These are phyloP conservation scores for Celastrina argiolus DNA, from an alignment of 2,888 invertebrate species.

Conservation along the genomic window DNA sequence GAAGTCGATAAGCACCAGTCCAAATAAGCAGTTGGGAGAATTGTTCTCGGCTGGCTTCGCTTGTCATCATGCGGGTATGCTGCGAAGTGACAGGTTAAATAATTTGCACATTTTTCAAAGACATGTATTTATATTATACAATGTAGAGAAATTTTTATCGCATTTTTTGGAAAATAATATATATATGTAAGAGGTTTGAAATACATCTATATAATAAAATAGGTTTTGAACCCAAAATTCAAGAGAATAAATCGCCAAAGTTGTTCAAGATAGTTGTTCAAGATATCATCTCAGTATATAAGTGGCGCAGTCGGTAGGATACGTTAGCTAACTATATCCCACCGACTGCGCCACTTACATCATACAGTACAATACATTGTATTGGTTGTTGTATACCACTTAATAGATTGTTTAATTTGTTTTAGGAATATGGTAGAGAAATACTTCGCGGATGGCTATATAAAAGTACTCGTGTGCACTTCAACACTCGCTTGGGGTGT, in stretches of 20 bases:
- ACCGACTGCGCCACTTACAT: too few species aligned
- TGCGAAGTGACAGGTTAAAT: constrained; percentile 87
- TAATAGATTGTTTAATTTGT: constrained; percentile 27
- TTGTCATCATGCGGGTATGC: constrained; percentile 98
- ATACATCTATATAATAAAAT: too few species aligned
- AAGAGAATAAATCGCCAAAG: too few species aligned
- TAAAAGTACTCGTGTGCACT: constrained; percentile 95
- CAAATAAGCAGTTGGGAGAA: constrained; percentile 89
- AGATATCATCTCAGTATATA: neutral
- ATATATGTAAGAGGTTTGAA: too few species aligned
- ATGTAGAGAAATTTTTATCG: too few species aligned
- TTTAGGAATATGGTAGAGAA: constrained; percentile 89
- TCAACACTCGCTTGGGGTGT: constrained; percentile 99
- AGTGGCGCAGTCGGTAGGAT: neutral
- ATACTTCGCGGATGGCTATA: constrained; percentile 91
- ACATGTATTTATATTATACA: too few species aligned
- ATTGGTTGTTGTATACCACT: too few species aligned
- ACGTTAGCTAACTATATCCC: neutral
- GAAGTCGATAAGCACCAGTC: constrained; percentile 83
- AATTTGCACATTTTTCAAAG: neutral
- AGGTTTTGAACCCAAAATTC: too few species aligned
- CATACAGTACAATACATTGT: neutral
- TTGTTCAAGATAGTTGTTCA: too few species aligned
- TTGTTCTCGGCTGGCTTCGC: constrained; percentile 92
- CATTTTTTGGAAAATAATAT: too few species aligned